A percentile compares a stretch with the other conserved stretches of the same genome.
Conservation (phyloP, 1,140 invertebrate genomes). For the Macrobrachium rosenbergii region DNA sequence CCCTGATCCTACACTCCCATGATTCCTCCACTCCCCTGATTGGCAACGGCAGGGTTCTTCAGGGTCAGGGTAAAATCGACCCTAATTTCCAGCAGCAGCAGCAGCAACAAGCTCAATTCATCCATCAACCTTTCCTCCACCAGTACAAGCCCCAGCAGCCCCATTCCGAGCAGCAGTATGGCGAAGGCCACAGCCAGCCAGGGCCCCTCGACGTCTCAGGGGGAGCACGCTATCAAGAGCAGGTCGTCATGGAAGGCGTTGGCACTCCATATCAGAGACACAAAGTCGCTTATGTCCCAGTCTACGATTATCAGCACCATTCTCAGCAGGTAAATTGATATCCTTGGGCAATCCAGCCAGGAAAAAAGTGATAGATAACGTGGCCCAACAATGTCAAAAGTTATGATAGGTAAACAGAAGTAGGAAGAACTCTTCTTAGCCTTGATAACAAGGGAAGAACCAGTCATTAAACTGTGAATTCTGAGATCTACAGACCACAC, state of each 20-base stretch:
- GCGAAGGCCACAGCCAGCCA: neutral
- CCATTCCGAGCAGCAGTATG: neutral
- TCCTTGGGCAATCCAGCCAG: neutral
- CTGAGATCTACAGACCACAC: too few species aligned
- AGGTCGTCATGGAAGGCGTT: neutral
- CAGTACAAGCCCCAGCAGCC: conserved; percentile 4
- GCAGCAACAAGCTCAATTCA: neutral
- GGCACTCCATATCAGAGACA: neutral
- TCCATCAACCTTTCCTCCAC: neutral
- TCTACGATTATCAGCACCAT: conserved; percentile 25
- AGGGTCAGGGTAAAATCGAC: conserved; percentile 37
- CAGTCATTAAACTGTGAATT: too few species aligned
- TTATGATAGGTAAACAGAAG: too few species aligned
- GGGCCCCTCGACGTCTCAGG: neutral
- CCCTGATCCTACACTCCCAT: conserved; percentile 39
- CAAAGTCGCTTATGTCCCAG: conserved; percentile 41
- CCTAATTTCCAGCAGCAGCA: conserved; percentile 2
- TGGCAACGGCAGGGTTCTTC: conserved; percentile 42
- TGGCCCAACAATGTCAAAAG: too few species aligned
- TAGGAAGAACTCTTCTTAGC: too few species aligned
- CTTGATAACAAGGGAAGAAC: too few species aligned
- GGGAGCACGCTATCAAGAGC: conserved; percentile 4
- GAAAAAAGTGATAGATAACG: neutral
- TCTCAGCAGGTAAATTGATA: neutral
- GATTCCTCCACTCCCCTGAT: conserved; percentile 50